Conservation (phyloP, 2,888 invertebrate genomes). For the Camponotus fellah region DNA sequence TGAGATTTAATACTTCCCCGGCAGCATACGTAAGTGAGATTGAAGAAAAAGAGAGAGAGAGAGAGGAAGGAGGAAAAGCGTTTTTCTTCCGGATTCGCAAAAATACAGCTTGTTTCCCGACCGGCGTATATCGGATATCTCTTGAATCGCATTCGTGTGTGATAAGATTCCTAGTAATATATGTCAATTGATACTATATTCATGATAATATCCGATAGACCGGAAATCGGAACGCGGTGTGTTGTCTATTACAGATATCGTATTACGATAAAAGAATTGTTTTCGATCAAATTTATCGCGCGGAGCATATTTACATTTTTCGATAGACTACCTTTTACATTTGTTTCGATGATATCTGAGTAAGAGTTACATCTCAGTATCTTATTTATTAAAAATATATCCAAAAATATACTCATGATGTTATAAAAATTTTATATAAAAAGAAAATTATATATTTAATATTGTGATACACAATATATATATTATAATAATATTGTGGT, state of each 20-base stretch:
- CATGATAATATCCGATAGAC: conserved; percentile 21
- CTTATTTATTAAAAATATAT: conserved; percentile 10
- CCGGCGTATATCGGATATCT: neutral
- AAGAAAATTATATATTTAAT: neutral
- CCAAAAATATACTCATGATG: neutral
- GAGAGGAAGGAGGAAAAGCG: neutral
- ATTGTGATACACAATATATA: neutral
- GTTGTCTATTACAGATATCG: neutral
- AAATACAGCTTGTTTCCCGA: conserved; percentile 63
- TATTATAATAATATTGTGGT: neutral
- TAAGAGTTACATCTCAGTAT: conserved; percentile 6
- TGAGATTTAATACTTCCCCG: conserved; percentile 74
- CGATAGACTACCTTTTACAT: conserved; percentile 4
- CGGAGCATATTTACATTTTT: conserved; percentile 1
- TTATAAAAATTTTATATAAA: neutral
- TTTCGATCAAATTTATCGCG: conserved; percentile 15
- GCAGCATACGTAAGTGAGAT: conserved; percentile 65
- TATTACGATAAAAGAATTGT: conserved; percentile 24
- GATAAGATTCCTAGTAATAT: conserved; percentile 12
- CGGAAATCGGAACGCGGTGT: neutral
- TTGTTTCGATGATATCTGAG: neutral
- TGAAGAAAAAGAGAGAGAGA: neutral
- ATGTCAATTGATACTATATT: conserved; percentile 29
- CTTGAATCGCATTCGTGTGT: conserved; percentile 25
- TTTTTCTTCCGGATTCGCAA: conserved; percentile 21